Evolutionary conservation across 2,797 vertebrate genomes (phyloP).

Genomic region (Eospalax fontanierii): DNA sequence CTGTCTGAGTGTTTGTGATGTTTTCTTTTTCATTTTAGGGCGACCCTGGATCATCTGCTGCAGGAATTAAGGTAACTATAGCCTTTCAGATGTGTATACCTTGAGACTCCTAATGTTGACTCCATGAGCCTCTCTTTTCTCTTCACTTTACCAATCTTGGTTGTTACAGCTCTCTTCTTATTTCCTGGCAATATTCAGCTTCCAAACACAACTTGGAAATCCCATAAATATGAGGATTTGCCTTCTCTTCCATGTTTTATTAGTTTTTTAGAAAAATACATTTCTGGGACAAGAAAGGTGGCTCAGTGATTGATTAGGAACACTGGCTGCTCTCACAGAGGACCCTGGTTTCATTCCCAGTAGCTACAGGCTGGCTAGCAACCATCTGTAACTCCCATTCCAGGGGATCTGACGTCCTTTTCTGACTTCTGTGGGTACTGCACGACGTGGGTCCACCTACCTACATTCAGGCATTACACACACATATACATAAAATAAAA

Average conservation of each 20-base stretch:
- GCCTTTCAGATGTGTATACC: background rate
- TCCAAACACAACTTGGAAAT: background rate
- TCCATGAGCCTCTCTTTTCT: slow-evolving; percentile 33
- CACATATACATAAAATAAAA: too few species aligned
- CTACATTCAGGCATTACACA: too few species aligned
- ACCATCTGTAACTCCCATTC: too few species aligned
- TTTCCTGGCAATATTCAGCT: slow-evolving; percentile 12
- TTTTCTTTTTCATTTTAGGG: slow-evolving; percentile 91
- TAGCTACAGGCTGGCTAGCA: too few species aligned
- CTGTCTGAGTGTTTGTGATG: slow-evolving; percentile 14
- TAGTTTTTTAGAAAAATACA: too few species aligned
- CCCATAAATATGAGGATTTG: background rate
- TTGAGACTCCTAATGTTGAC: background rate
- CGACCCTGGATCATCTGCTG: slow-evolving; percentile 97
- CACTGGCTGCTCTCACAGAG: too few species aligned
- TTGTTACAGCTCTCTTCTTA: background rate
- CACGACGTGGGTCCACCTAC: too few species aligned
- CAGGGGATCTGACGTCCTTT: too few species aligned
- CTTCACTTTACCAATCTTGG: background rate
- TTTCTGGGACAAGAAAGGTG: too few species aligned
- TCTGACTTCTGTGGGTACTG: too few species aligned
- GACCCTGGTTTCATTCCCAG: too few species aligned
- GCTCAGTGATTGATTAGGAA: too few species aligned
- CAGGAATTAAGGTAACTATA: slow-evolving; percentile 96
- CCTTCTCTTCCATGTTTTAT: background rate